phyloP scores from a whole-genome alignment of 1,140 invertebrate species.

The Lepidurus packardi region DNA sequence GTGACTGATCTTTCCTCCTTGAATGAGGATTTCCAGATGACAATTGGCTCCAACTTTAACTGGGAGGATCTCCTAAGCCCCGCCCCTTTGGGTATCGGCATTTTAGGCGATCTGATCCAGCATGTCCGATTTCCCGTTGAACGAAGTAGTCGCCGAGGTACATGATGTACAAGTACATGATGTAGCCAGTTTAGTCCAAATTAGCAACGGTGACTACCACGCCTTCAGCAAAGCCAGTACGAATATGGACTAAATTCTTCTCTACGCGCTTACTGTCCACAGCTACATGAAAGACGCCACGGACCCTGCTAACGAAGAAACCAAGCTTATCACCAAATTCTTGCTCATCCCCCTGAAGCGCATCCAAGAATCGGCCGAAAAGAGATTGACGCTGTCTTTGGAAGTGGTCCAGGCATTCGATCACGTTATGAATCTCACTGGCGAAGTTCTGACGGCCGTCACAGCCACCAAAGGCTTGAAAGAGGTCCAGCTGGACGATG shows the following conservation, averaged over 20 bases:
- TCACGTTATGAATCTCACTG: constrained; percentile 29
- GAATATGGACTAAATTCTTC: constrained; percentile 33
- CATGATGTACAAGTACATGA: constrained; percentile 27
- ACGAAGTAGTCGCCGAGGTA: not conserved
- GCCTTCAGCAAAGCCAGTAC: constrained; percentile 30
- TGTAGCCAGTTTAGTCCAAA: constrained; percentile 31
- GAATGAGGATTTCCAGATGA: constrained; percentile 29
- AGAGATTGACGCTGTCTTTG: not conserved
- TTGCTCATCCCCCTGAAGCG: constrained; percentile 4
- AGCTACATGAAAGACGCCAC: constrained; percentile 32
- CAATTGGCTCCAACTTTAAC: not conserved
- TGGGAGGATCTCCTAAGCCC: constrained; percentile 30
- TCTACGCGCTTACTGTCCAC: constrained; percentile 7
- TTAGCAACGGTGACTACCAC: constrained; percentile 26
- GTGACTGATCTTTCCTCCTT: not conserved
- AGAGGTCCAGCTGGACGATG: not conserved
- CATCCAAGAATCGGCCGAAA: not conserved
- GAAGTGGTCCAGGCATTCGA: constrained; percentile 26
- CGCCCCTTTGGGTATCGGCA: constrained; percentile 26
- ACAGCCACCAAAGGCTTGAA: constrained; percentile 29
- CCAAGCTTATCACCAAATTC: not conserved
- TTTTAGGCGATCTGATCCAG: constrained; percentile 30
- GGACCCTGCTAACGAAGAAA: not conserved
- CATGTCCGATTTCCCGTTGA: constrained; percentile 27
- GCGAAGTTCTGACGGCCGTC: constrained; percentile 27